Base-by-base conservation (phyloP, 2,797 vertebrate genomes). In the Ispidina lecontei region DNA sequence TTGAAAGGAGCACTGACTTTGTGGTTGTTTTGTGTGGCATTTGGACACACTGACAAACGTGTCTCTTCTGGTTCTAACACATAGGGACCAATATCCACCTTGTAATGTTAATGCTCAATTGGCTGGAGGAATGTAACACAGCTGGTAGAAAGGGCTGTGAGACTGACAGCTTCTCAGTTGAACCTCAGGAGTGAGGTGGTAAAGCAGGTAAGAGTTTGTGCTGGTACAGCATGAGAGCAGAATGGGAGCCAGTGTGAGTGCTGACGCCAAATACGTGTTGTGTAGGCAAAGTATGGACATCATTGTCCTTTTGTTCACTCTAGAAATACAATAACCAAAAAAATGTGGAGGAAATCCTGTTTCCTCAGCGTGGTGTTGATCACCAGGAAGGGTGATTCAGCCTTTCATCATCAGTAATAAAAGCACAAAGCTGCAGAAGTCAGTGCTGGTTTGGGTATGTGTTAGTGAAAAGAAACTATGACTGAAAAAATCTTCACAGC, bases 251-350 rank as follows among this genome's bases (percentile, higher is more conserved):
- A 4, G 25, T 7, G 20, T 35, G 54, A 74, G 25, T 54, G n/a
- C 4, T 65, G 65, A 54, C 0, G 2, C 6, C 35, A 52, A 62
- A 39, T 47, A 28, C 1, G 0, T 55, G 21, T 56, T 60, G 3
- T 25, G 12, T 12, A 75, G 44, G 55, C 39, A 52, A 77, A 56
- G 18, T 47, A n/a, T 25, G 26, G 67, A 39, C 55, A 31, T 26
- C 0, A 7, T 91, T 83, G 75, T 74, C 15, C 35, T 26, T 35
- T 39, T 62, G 65, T 44, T 23, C 23, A 12, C 8, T 18, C 15
- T 70, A 20, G n/a, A 83, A 87, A 43, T 18, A 37, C 7, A 59
- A 47, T 25, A 12, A 33, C 3, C 14, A 33, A 29, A 67, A 87
- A 68, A 52, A 19, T n/a, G 9, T 60, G 23, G 56, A 62, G 17